Conservation (phyloP, 2,797 vertebrate species). For the Triplophysa bombifrons region DNA sequence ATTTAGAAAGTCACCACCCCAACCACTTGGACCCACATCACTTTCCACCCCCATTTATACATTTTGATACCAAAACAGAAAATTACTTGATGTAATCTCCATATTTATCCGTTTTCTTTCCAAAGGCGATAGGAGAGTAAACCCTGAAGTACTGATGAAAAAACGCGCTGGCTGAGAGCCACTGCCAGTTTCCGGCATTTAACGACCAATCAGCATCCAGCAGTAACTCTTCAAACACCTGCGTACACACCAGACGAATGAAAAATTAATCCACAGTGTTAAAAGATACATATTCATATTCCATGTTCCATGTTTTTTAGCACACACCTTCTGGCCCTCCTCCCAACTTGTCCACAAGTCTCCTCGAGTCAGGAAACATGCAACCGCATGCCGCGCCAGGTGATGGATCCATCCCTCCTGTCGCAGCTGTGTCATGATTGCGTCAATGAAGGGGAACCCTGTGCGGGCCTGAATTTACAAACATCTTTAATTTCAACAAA, state of each 20-base stretch:
- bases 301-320: no score
- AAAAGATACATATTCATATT: no score
- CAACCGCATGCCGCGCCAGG: conserved; percentile 75
- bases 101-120: conserved; percentile 77
- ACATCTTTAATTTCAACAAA: background rate
- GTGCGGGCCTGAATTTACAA: conserved; percentile 68
- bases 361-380: conserved; percentile 78
- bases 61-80: background rate
- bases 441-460: conserved; percentile 77
- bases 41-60: background rate
- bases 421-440: conserved; percentile 79
- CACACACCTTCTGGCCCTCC: conserved; percentile 74
- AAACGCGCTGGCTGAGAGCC: conserved; percentile 80
- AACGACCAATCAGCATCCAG: conserved; percentile 79
- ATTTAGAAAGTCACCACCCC: background rate
- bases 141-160: conserved; percentile 79
- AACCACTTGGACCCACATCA: background rate
- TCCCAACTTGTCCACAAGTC: conserved; percentile 82
- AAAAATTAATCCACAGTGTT: no score
- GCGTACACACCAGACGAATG: background rate
- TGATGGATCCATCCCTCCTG: conserved; percentile 82
- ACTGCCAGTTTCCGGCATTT: conserved; percentile 80
- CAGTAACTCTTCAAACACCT: conserved; percentile 79
- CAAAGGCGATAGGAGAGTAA: conserved; percentile 75
- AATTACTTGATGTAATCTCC: conserved; percentile 79